Percentiles rank a stretch among this genome's conserved stretches.
Evolutionary conservation across 2,888 invertebrate species (phyloP).

Genomic region (Apamea epomidion): DNA sequence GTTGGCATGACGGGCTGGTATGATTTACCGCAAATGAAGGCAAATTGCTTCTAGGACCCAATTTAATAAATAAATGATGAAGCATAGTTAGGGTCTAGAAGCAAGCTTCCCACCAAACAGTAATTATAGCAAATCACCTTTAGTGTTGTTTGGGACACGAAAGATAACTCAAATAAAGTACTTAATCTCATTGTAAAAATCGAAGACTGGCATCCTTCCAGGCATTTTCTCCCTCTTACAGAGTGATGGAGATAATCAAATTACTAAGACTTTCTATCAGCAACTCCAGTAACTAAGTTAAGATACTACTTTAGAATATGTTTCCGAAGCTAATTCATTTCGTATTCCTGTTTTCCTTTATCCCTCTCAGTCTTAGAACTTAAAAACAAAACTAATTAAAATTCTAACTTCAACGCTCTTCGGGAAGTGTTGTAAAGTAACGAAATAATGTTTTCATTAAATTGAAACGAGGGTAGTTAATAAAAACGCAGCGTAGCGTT

Average conservation of each 20-base stretch:
- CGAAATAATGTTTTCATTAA: constrained; percentile 65
- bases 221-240: not conserved
- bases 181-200: constrained; percentile 11
- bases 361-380: constrained; percentile 55
- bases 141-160: not conserved
- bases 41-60: not conserved
- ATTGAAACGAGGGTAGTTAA: constrained; percentile 59
- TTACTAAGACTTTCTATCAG: constrained; percentile 23
- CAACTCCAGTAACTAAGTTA: constrained; percentile 46
- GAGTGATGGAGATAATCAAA: constrained; percentile 29
- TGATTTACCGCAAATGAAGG: not conserved
- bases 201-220: not conserved
- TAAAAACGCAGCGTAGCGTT: constrained; percentile 60
- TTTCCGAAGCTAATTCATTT: constrained; percentile 52
- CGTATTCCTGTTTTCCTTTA: constrained; percentile 50
- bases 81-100: not conserved
- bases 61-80: constrained; percentile 9
- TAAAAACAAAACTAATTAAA: constrained; percentile 69
- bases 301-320: constrained; percentile 48
- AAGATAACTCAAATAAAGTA: constrained; percentile 4
- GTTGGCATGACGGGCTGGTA: too few species aligned
- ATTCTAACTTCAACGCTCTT: constrained; percentile 63
- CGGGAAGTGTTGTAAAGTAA: constrained; percentile 63
- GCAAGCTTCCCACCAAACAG: not conserved
- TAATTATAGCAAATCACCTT: too few species aligned